Evolutionary conservation across 2,888 invertebrate genomes (phyloP).

Genomic region (Maniola hyperantus): DNA sequence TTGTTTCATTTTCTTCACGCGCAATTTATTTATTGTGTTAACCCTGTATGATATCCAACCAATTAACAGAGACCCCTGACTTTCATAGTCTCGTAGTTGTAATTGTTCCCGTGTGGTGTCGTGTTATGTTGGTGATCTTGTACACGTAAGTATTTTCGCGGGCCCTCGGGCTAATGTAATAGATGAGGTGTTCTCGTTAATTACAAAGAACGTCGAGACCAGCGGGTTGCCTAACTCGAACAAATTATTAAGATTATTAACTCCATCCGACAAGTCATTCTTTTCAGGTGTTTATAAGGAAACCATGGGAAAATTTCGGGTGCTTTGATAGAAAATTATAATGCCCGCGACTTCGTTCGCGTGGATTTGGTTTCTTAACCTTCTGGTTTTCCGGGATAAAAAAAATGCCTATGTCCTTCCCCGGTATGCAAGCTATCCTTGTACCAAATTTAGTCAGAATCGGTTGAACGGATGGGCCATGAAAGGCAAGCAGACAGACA

Average conservation of each 20-base stretch:
- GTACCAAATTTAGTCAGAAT: too few species aligned
- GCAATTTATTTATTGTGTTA: conserved; percentile 78
- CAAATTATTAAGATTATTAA: conserved; percentile 81
- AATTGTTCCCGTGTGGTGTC: conserved; percentile 49
- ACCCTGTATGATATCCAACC: conserved; percentile 60
- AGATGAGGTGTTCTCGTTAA: conserved; percentile 82
- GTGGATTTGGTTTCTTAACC: too few species aligned
- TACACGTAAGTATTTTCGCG: conserved; percentile 67
- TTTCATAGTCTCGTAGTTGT: conserved; percentile 12
- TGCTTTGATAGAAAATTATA: not conserved
- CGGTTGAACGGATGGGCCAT: too few species aligned
- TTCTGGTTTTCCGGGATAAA: too few species aligned
- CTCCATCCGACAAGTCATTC: conserved; percentile 79
- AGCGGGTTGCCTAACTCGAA: conserved; percentile 68
- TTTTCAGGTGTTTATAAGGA: conserved; percentile 47
- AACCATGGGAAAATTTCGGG: conserved; percentile 8
- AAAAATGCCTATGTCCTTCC: too few species aligned
- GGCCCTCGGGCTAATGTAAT: conserved; percentile 79
- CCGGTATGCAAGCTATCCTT: too few species aligned
- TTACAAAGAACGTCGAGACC: conserved; percentile 80
- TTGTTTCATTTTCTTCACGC: conserved; percentile 74
- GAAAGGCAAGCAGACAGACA: too few species aligned
- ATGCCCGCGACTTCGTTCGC: too few species aligned
- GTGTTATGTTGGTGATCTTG: conserved; percentile 56
- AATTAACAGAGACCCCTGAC: conserved; percentile 49